These are phyloP conservation scores for Achroia grisella DNA, from an alignment of 1,140 invertebrate genomes.

Conservation along the genomic window DNA sequence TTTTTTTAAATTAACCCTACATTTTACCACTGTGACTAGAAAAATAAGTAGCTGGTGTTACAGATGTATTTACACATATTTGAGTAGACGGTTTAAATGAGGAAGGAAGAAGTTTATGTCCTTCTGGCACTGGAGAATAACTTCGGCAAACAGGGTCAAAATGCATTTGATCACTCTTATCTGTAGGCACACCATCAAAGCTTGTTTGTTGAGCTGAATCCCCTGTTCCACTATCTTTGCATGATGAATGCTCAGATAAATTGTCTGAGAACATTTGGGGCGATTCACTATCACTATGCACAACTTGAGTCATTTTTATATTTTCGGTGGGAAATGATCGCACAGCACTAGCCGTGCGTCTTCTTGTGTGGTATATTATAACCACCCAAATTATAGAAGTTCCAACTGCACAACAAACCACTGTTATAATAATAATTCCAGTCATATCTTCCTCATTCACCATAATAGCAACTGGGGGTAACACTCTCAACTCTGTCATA, in stretches of 20 bases:
- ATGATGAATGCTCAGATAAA: constrained; percentile 74
- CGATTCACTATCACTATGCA: constrained; percentile 67
- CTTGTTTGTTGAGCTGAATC: constrained; percentile 79
- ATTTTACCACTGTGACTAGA: constrained; percentile 71
- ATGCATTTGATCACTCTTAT: constrained; percentile 64
- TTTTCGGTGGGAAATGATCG: constrained; percentile 58
- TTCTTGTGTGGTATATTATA: constrained; percentile 90
- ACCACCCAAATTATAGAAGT: constrained; percentile 94
- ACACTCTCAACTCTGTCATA: constrained; percentile 71
- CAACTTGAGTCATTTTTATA: constrained; percentile 66
- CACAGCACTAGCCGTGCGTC: constrained; percentile 71
- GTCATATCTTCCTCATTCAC: constrained; percentile 82
- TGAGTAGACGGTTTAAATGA: constrained; percentile 69
- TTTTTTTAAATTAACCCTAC: constrained; percentile 30
- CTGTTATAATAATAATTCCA: constrained; percentile 90
- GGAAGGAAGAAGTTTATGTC: constrained; percentile 66
- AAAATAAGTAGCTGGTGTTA: constrained; percentile 70
- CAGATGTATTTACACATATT: constrained; percentile 69
- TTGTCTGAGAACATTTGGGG: constrained; percentile 67
- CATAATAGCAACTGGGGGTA: constrained; percentile 73
- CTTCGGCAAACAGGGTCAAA: constrained; percentile 61
- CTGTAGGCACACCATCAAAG: constrained; percentile 62
- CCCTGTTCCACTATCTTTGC: constrained; percentile 80
- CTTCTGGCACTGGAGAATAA: constrained; percentile 66
- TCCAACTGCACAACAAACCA: constrained; percentile 91